Conservation (phyloP, 2,888 invertebrate species). For the Ferrisia virgata region DNA sequence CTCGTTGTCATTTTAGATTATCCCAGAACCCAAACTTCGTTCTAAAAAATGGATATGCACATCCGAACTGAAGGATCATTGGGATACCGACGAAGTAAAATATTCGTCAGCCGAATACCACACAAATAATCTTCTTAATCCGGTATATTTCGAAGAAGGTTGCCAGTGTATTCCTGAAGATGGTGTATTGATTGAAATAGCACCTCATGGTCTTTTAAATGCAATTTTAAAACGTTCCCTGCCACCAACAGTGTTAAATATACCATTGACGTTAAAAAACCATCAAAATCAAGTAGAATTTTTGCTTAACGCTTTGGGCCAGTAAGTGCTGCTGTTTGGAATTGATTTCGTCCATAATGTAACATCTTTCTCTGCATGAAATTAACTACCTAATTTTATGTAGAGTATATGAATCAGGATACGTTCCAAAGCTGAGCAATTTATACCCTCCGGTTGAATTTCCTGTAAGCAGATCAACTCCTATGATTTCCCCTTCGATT, state of each 20-base stretch:
- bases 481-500: too few relatives aligned
- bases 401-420: slow-evolving; percentile 37
- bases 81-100: not conserved
- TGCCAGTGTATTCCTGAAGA: slow-evolving; percentile 62
- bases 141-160: not conserved
- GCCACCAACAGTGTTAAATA: slow-evolving; percentile 57
- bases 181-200: slow-evolving; percentile 66
- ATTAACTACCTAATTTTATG: slow-evolving; percentile 38
- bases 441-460: slow-evolving; percentile 73
- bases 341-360: too few relatives aligned
- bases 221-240: slow-evolving; percentile 64
- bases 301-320: slow-evolving; percentile 55
- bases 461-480: slow-evolving; percentile 83
- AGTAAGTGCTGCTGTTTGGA: slow-evolving; percentile 50
- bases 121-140: not conserved
- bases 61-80: too few relatives aligned
- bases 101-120: slow-evolving; percentile 54
- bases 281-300: slow-evolving; percentile 56
- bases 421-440: slow-evolving; percentile 59
- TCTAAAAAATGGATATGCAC: too few relatives aligned
- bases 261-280: slow-evolving; percentile 60
- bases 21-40: too few relatives aligned
- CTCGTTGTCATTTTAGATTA: too few relatives aligned
- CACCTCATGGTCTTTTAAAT: slow-evolving; percentile 68
- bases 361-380: too few relatives aligned